phyloP scores from a whole-genome alignment of 2,113 vertebrate genomes.

The Phalacrocorax pelagicus region DNA sequence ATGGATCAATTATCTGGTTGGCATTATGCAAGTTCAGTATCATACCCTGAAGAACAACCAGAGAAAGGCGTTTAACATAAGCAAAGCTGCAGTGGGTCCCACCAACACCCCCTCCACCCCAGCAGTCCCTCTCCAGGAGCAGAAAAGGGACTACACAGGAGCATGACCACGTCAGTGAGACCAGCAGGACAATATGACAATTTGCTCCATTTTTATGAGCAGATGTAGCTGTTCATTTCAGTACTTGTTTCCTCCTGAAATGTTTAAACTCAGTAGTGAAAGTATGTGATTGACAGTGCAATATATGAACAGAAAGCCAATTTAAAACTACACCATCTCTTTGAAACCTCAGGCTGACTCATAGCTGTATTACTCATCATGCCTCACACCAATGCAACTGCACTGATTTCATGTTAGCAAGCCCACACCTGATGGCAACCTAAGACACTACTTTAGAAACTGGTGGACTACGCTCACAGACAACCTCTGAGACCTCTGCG shows the following conservation, averaged over 20 bases:
- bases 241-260: not conserved
- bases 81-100: not conserved
- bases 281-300: not conserved
- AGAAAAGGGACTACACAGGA: fast-evolving
- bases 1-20: not conserved
- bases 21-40: not conserved
- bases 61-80: not conserved
- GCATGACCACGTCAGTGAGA: not conserved
- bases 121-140: not conserved
- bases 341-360: not conserved
- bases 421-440: not conserved
- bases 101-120: fast-evolving
- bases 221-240: not conserved
- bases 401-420: not conserved
- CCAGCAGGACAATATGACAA: not conserved
- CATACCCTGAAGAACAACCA: not conserved
- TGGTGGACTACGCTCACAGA: not conserved
- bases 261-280: not conserved
- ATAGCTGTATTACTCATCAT: not conserved
- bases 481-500: not conserved
- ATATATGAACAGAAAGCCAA: not conserved
- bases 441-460: not conserved
- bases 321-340: not conserved
- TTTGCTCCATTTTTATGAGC: not conserved
- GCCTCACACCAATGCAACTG: not conserved